These are phyloP conservation scores for Acanthisitta chloris DNA, from an alignment of 2,113 vertebrate genomes.

Conservation along the genomic window DNA sequence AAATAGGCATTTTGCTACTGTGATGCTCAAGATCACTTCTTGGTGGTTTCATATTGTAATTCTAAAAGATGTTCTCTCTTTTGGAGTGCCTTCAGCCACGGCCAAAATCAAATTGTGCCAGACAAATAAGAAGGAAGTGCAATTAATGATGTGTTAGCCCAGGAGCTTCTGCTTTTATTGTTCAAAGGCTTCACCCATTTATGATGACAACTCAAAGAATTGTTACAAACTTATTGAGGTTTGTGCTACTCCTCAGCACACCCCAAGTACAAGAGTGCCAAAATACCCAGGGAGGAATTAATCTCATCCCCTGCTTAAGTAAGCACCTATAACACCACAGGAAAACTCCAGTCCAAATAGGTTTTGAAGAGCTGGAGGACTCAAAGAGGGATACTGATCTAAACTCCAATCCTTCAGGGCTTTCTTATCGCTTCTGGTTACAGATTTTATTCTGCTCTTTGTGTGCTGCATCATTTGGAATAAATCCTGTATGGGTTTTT, in stretches of 20 bases:
- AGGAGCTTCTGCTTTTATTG: background rate
- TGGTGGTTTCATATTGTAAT: background rate
- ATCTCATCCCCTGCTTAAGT: background rate
- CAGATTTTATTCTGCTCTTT: constrained; percentile 15
- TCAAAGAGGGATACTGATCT: background rate
- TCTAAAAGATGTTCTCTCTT: background rate
- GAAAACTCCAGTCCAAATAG: background rate
- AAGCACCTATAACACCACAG: background rate
- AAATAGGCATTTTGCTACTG: background rate
- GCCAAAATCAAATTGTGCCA: background rate
- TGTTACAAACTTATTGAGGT: background rate
- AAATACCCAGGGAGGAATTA: background rate
- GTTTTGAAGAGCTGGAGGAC: background rate
- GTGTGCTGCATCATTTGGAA: background rate
- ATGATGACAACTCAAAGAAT: background rate
- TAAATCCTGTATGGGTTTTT: background rate
- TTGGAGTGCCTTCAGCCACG: background rate
- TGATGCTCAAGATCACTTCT: background rate
- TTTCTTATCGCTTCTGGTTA: background rate
- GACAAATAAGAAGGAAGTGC: background rate
- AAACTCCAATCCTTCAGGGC: background rate
- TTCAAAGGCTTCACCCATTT: background rate
- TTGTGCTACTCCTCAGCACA: background rate
- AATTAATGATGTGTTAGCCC: background rate
- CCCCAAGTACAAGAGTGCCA: background rate